Base-by-base conservation (phyloP, 2,888 invertebrate species). In the Amphiduros pacificus region DNA sequence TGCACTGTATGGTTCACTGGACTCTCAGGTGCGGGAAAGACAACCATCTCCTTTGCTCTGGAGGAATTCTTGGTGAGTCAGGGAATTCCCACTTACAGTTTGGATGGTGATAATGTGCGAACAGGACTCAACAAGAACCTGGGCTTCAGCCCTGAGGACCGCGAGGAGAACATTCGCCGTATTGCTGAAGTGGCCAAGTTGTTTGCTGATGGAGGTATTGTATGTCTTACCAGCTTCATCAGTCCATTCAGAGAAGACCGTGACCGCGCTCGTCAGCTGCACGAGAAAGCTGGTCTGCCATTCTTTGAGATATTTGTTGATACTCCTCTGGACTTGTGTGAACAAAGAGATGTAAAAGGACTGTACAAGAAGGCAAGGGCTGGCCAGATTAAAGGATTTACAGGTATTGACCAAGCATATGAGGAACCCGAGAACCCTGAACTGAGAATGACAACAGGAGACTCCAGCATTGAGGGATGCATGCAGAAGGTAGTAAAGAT, bases 291-390 rank as follows among this genome's bases (percentile, higher is more conserved):
- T 1, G 91, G 91, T 57, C 86, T 99, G 69, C 91, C 87, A 0
- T 98, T 97, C 85, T 92, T 94, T 76, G 99, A 99, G 83, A 89
- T 96, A 0, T 97, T 93, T 84, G 91, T 99, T n/a, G 93, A 96
- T 82, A 96, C 98, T 0, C 94, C 98, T 0, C 81, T 99, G 11
- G 89, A 91, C 56, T 90, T 97, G 6, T 99, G 99, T 83, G 99
- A 99, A 79, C 86, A 90, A 69, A 86, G 99, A 54, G 99, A 99
- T 80, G 93, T 93, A 0, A 99, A 99, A 80, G 97, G 98, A 0
- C 87, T 99, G 32, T 99, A 99, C 84, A 94, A 94, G 83, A 98
- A 97, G 83, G 99, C 99, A 0, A 87, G 99, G 59, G 91, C 93
- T 68, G 99, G 99, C 52, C 86, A 89, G 62, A 96, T 99, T 69